Evolutionary conservation across 2,113 vertebrate species (phyloP).

Genomic region (Lucifuga dentata): DNA sequence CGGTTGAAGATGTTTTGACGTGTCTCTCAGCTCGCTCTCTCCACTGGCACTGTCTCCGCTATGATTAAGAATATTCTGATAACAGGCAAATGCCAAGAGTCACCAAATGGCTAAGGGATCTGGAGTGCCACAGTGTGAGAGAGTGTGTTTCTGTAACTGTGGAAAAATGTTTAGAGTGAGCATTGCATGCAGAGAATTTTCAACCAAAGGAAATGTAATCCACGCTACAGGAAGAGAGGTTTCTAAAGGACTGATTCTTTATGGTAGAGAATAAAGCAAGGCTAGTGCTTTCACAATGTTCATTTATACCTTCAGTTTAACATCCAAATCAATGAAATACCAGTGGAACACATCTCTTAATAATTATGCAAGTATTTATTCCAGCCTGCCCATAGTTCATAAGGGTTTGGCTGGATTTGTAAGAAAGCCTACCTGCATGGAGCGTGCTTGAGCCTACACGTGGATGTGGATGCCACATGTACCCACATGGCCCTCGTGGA

Average conservation of each 20-base stretch:
- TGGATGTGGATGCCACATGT: conserved; percentile 32
- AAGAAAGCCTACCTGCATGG: conserved; percentile 2
- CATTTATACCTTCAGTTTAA: conserved; percentile 57
- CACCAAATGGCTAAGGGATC: conserved; percentile 67
- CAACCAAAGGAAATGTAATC: conserved; percentile 75
- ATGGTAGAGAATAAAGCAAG: conserved; percentile 65
- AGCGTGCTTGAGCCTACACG: background rate
- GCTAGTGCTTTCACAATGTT: conserved; percentile 37
- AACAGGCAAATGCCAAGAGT: conserved; percentile 81
- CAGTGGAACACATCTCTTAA: conserved; percentile 38
- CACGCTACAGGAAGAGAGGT: conserved; percentile 61
- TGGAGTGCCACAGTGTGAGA: conserved; percentile 62
- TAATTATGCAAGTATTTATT: conserved; percentile 27
- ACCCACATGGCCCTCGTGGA: conserved; percentile 51
- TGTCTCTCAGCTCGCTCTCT: conserved; percentile 77
- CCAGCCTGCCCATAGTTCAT: no score
- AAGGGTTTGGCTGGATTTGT: conserved; percentile 27
- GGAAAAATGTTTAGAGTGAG: conserved; percentile 63
- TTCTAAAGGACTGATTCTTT: conserved; percentile 66
- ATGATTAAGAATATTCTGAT: conserved; percentile 82
- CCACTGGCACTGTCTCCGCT: conserved; percentile 75
- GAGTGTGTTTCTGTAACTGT: conserved; percentile 67
- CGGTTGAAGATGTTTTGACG: conserved; percentile 84
- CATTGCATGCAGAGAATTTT: conserved; percentile 71
- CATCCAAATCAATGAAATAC: conserved; percentile 46